Evolutionary conservation across 2,797 vertebrate genomes (phyloP).

Genomic region (Rallus crepitans): DNA sequence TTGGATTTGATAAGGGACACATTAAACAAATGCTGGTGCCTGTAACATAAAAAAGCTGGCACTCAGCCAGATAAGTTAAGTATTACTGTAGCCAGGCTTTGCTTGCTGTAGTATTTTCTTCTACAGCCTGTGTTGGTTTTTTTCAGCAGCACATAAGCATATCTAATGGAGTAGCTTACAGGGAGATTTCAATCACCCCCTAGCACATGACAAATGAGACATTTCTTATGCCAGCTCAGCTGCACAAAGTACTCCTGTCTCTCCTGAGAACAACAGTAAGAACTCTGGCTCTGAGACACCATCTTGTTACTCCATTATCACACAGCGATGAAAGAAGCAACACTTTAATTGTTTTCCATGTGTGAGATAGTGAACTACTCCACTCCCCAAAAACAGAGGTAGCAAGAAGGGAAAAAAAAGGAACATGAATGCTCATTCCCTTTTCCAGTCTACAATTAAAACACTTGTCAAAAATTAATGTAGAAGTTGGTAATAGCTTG

Average conservation of each 20-base stretch:
- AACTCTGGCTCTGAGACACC: not conserved
- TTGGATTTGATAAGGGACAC: constrained; percentile 44
- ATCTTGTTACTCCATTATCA: constrained; percentile 7
- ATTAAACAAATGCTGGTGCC: constrained; percentile 34
- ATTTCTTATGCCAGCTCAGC: not conserved
- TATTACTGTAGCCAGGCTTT: not conserved
- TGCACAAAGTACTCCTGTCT: not conserved
- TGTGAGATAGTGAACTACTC: not conserved
- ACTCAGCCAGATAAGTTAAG: constrained; percentile 5
- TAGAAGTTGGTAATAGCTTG: constrained; percentile 3
- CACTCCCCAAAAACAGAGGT: not conserved
- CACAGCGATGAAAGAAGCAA: not conserved
- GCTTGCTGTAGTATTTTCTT: constrained; percentile 24
- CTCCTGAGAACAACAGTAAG: not conserved
- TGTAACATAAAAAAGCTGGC: constrained; percentile 13
- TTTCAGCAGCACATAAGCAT: not conserved
- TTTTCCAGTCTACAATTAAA: constrained; percentile 26
- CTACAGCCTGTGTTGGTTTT: not conserved
- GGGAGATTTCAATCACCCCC: not conserved
- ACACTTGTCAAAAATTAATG: not conserved
- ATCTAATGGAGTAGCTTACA: constrained; percentile 23
- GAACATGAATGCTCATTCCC: constrained; percentile 10
- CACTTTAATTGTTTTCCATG: constrained; percentile 27
- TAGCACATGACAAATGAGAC: not conserved
- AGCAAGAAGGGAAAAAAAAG: not conserved